phyloP scores from a whole-genome alignment of 2,888 invertebrate species.

The Anorthoa munda region DNA sequence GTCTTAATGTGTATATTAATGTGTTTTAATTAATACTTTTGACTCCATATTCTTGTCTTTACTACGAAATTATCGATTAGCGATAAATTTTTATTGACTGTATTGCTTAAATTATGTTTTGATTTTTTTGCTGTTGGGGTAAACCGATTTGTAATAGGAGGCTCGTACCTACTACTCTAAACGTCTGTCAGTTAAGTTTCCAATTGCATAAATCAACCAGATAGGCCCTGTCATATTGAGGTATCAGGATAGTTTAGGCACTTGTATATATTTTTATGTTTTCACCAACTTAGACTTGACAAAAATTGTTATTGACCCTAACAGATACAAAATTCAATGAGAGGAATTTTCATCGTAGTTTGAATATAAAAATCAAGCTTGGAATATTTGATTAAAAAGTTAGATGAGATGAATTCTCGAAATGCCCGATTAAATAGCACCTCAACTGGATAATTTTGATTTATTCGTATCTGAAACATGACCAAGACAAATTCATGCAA shows the following conservation, averaged over 20 bases:
- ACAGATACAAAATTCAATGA: too few relatives aligned
- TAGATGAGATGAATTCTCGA: not conserved
- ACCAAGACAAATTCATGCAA: not conserved
- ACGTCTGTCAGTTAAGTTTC: not conserved
- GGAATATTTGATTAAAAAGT: not conserved
- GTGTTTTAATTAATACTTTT: constrained; percentile 61
- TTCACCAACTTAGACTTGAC: too few relatives aligned
- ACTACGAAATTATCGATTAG: constrained; percentile 42
- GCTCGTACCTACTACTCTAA: too few relatives aligned
- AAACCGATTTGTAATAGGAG: not conserved
- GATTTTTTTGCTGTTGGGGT: not conserved
- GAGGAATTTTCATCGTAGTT: not conserved
- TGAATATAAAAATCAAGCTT: not conserved
- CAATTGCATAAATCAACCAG: not conserved
- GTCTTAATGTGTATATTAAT: constrained; percentile 61
- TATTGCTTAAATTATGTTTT: constrained; percentile 36
- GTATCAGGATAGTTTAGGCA: too few relatives aligned
- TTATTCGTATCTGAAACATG: not conserved
- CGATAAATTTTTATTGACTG: constrained; percentile 28
- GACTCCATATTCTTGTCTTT: constrained; percentile 16
- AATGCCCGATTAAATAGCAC: not conserved
- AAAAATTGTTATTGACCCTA: too few relatives aligned
- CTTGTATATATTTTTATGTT: too few relatives aligned
- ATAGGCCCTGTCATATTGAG: not conserved
- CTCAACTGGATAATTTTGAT: not conserved